These are phyloP conservation scores for Taxidea taxus DNA, from an alignment of 2,113 vertebrate species.

Conservation along the genomic window DNA sequence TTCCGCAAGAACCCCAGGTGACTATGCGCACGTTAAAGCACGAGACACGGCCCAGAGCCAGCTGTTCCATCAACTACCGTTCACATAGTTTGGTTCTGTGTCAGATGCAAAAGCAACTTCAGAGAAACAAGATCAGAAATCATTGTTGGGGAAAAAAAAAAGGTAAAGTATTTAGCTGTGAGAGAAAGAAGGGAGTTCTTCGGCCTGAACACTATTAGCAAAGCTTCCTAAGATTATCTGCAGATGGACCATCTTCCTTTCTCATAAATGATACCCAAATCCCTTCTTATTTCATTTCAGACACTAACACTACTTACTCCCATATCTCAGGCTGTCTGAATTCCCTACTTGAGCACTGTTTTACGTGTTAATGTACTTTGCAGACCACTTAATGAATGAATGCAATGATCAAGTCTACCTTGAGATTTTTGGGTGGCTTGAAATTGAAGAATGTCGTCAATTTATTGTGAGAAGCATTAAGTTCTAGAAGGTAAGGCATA, in stretches of 20 bases:
- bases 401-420: conserved; percentile 80
- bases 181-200: neutral
- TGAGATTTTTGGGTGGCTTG: conserved; percentile 90
- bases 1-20: neutral
- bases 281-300: neutral
- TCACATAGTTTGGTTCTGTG: neutral
- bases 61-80: neutral
- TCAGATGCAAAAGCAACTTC: neutral
- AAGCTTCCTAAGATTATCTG: neutral
- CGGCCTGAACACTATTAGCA: neutral
- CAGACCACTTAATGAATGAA: neutral
- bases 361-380: neutral
- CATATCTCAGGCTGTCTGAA: neutral
- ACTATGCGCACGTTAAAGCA: accelerated
- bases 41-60: neutral
- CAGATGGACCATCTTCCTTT: neutral
- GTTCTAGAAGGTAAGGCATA: conserved; percentile 90
- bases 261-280: neutral
- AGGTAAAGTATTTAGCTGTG: neutral
- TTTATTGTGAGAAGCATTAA: conserved; percentile 91
- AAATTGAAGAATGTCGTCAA: conserved; percentile 89
- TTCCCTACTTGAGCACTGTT: neutral
- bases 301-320: neutral
- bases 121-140: neutral
- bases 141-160: neutral